Evolutionary conservation across 2,797 vertebrate genomes (phyloP).

Genomic region (Prunella strophiata): DNA sequence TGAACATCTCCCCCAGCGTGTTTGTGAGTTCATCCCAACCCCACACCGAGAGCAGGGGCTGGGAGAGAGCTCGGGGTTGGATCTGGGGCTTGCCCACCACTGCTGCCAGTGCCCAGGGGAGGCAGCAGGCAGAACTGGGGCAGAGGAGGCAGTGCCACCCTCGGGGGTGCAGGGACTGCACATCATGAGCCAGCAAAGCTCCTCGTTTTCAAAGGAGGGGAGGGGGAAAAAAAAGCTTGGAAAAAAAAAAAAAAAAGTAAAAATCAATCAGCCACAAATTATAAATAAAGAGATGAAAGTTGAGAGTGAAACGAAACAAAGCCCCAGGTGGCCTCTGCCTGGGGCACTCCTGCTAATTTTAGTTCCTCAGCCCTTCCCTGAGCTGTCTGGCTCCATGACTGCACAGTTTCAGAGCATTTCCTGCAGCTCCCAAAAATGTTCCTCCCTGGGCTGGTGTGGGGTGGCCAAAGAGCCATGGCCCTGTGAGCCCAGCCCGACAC

Average conservation of each 20-base stretch:
- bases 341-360: constrained; percentile 66
- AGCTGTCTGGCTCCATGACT: not conserved
- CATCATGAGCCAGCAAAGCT: not conserved
- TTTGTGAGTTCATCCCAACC: too few species aligned
- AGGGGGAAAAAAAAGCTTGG: not conserved
- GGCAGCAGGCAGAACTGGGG: not conserved
- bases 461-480: rapidly evolving
- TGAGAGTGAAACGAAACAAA: constrained; percentile 21
- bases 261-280: constrained; percentile 35
- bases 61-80: not conserved
- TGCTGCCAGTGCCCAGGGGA: not conserved
- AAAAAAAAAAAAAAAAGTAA: not conserved
- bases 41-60: too few species aligned
- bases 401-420: not conserved
- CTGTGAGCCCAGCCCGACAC: rapidly evolving
- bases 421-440: not conserved
- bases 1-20: too few species aligned
- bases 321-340: constrained; percentile 56
- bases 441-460: not conserved
- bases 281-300: constrained; percentile 60
- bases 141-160: not conserved
- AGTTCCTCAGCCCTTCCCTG: constrained; percentile 15
- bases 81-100: rapidly evolving
- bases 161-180: not conserved
- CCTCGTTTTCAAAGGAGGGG: not conserved